Conservation (phyloP, 2,888 invertebrate species). For the Sepiola atlantica region DNA sequence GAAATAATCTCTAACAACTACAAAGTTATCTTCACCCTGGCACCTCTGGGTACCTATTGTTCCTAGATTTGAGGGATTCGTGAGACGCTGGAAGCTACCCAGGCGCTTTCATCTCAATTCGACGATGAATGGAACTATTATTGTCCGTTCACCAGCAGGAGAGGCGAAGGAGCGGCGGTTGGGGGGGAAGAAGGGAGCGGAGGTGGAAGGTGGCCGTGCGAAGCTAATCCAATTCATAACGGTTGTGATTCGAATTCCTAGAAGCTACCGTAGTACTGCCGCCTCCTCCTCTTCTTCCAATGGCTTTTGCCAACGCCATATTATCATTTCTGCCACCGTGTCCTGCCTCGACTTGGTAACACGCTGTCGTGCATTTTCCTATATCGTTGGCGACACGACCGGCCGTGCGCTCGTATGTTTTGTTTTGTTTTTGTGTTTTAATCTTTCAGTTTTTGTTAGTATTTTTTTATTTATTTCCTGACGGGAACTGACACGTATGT, state of each 20-base stretch:
- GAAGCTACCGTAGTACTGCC: background rate
- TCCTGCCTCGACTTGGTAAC: background rate
- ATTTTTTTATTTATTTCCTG: background rate
- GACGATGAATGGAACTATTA: constrained; percentile 21
- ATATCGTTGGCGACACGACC: background rate
- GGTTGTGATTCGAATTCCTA: background rate
- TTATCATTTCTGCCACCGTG: background rate
- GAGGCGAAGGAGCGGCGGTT: background rate
- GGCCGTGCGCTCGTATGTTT: background rate
- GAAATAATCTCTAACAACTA: background rate
- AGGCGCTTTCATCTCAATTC: constrained; percentile 32
- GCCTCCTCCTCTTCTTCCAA: background rate
- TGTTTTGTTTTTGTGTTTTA: background rate
- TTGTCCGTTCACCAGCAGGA: background rate
- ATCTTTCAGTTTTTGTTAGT: no score
- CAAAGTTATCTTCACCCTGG: constrained; percentile 18
- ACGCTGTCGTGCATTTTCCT: background rate
- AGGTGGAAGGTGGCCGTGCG: background rate
- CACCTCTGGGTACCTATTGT: constrained; percentile 14
- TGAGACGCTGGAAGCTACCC: constrained; percentile 14
- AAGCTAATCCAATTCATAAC: background rate
- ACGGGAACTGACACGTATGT: background rate
- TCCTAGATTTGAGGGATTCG: constrained; percentile 32
- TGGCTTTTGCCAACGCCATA: background rate
- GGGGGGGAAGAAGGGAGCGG: background rate